Evolutionary conservation across 1,140 invertebrate species (phyloP).

Genomic region (Diprion similis): DNA sequence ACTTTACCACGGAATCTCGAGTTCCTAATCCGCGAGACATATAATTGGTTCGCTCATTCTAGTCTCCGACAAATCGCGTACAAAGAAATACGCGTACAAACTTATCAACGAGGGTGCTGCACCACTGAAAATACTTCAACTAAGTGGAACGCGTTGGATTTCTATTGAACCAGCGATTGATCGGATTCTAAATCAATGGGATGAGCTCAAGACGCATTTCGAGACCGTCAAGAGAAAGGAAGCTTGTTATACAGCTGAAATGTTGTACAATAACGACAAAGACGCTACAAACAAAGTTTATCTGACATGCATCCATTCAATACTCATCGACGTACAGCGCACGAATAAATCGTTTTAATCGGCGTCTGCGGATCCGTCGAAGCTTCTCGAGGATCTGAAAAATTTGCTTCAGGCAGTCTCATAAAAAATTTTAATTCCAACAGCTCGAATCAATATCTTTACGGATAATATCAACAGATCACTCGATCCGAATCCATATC

Average conservation of each 20-base stretch:
- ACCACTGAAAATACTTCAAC: conserved; percentile 47
- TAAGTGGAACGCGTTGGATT: conserved; percentile 50
- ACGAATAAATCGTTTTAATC: neutral
- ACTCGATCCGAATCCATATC: no score
- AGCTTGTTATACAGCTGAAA: conserved; percentile 35
- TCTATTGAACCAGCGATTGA: conserved; percentile 35
- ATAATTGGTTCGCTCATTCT: conserved; percentile 42
- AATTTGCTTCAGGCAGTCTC: conserved; percentile 22
- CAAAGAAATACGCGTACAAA: conserved; percentile 33
- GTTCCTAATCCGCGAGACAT: conserved; percentile 34
- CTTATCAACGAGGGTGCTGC: conserved; percentile 45
- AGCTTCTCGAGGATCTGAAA: conserved; percentile 20
- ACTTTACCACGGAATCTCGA: conserved; percentile 35
- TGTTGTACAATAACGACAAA: conserved; percentile 26
- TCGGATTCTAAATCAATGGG: conserved; percentile 46
- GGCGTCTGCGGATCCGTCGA: neutral
- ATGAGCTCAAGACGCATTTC: conserved; percentile 48
- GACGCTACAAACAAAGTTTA: neutral
- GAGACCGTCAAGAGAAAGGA: conserved; percentile 28
- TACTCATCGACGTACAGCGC: neutral
- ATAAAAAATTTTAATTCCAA: conserved; percentile 24
- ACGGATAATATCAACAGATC: no score
- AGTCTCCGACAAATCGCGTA: conserved; percentile 28
- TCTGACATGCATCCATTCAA: neutral
- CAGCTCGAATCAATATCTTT: no score